Conservation (phyloP, 2,113 vertebrate species). For the Hirundichthys speculiger region DNA sequence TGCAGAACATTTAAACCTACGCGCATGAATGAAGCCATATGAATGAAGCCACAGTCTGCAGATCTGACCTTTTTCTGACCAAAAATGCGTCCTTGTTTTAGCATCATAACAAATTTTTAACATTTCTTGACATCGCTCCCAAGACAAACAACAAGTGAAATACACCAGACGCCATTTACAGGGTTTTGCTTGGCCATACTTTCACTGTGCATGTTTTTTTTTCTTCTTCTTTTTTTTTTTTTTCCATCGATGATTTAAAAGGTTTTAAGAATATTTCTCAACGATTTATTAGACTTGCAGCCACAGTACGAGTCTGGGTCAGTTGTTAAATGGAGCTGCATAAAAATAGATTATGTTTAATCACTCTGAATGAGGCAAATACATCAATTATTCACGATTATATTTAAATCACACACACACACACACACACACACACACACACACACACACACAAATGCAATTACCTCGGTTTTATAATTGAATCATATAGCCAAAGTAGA, state of each 20-base stretch:
- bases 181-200: not conserved
- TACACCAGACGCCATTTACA: not conserved
- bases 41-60: too few relatives aligned
- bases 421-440: too few relatives aligned
- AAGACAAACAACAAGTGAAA: conserved; percentile 4
- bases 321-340: not conserved
- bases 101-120: conserved; percentile 8
- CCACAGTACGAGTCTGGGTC: not conserved
- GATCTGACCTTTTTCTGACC: not conserved
- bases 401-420: too few relatives aligned
- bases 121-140: not conserved
- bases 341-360: not conserved
- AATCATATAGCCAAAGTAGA: too few relatives aligned
- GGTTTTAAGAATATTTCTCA: not conserved
- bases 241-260: not conserved
- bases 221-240: too few relatives aligned
- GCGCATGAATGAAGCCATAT: not conserved
- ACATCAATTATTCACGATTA: not conserved
- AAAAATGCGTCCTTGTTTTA: not conserved
- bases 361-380: conserved; percentile 8
- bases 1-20: not conserved
- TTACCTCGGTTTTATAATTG: too few relatives aligned
- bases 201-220: not conserved
- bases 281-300: not conserved
- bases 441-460: too few relatives aligned